phyloP scores from a whole-genome alignment of 2,888 invertebrate genomes.

The Machimus rusticus region DNA sequence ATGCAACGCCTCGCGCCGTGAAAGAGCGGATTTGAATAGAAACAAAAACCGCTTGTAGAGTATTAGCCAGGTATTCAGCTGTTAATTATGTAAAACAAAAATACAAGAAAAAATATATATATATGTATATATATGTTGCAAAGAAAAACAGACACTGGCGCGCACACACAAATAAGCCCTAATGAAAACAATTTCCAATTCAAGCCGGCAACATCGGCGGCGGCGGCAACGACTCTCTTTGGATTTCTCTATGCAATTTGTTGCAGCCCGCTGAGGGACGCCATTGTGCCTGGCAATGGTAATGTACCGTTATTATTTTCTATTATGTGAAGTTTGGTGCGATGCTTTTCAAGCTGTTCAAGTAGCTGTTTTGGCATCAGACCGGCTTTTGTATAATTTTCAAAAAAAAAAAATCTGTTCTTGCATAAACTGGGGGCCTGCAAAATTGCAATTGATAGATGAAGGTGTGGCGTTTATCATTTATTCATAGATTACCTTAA shows the following conservation, averaged over 20 bases:
- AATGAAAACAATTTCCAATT: neutral
- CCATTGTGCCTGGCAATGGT: neutral
- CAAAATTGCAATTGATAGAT: neutral
- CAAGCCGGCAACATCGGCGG: neutral
- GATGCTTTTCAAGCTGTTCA: neutral
- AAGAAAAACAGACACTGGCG: neutral
- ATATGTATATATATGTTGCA: neutral
- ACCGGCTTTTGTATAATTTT: neutral
- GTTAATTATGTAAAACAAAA: slow-evolving; percentile 11
- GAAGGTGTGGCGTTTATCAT: neutral
- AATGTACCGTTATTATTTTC: neutral
- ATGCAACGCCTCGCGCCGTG: neutral
- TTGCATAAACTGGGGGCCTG: neutral
- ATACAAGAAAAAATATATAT: neutral
- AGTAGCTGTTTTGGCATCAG: neutral
- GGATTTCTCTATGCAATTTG: neutral
- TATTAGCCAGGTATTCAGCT: slow-evolving; percentile 6
- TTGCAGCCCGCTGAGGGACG: neutral
- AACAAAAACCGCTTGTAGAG: slow-evolving; percentile 20
- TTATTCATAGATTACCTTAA: neutral
- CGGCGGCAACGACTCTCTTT: neutral
- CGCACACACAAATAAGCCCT: neutral
- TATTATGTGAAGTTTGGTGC: neutral
- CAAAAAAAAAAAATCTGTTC: neutral
- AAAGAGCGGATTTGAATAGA: neutral